These are phyloP conservation scores for Saguinus imperator DNA, from an alignment of 2,113 vertebrate genomes.

Conservation along the genomic window DNA sequence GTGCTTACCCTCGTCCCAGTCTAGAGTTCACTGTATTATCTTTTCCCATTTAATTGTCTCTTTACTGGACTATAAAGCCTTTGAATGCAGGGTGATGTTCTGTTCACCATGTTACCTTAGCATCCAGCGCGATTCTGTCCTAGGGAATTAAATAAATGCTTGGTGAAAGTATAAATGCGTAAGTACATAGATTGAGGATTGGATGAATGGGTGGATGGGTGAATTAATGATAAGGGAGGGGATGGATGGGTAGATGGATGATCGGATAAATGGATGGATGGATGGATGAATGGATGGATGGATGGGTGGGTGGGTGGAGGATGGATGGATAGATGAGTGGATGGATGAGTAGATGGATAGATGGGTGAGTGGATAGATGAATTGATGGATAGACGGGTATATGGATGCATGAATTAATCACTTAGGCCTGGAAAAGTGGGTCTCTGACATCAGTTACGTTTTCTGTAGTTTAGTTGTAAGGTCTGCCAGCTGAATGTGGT, in stretches of 20 bases:
- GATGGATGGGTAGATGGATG: neutral
- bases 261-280: neutral
- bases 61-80: neutral
- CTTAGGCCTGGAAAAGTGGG: neutral
- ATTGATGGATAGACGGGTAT: neutral
- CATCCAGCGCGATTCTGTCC: fast-evolving
- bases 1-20: neutral
- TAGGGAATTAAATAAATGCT: neutral
- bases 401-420: neutral
- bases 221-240: too few species aligned
- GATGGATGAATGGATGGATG: too few species aligned
- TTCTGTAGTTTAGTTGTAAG: neutral
- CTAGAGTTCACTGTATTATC: too few species aligned
- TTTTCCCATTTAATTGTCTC: neutral
- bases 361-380: too few species aligned
- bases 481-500: neutral
- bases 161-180: too few species aligned
- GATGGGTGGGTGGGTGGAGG: neutral
- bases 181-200: too few species aligned
- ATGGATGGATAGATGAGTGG: neutral
- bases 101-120: neutral
- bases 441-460: neutral
- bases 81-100: neutral
- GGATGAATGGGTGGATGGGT: neutral
- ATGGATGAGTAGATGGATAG: neutral